These are phyloP conservation scores for Hecatera dysodea DNA, from an alignment of 2,888 invertebrate genomes.

Conservation along the genomic window DNA sequence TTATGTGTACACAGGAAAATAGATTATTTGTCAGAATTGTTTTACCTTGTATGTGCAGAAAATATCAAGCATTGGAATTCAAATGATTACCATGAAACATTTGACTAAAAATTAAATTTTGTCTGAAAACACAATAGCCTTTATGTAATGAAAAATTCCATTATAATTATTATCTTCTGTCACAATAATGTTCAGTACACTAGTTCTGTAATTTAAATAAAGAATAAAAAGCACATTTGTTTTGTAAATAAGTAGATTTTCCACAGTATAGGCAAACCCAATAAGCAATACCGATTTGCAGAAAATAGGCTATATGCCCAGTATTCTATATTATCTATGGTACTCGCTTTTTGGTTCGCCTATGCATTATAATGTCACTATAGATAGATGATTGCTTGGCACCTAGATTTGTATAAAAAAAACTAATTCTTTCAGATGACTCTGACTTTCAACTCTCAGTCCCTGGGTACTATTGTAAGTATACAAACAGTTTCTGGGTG, in stretches of 20 bases:
- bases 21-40: slow-evolving; percentile 4
- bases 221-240: not conserved
- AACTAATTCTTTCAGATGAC: slow-evolving; percentile 88
- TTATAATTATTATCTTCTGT: not conserved
- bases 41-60: slow-evolving; percentile 22
- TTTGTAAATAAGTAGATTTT: slow-evolving; percentile 43
- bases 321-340: not conserved
- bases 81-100: not conserved
- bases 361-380: slow-evolving; percentile 47
- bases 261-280: slow-evolving; percentile 13
- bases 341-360: slow-evolving; percentile 14
- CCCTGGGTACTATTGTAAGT: slow-evolving; percentile 85
- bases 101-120: not conserved
- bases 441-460: slow-evolving; percentile 82
- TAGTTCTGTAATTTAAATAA: slow-evolving; percentile 1
- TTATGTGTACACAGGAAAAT: slow-evolving; percentile 19
- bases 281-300: not conserved
- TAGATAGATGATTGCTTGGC: slow-evolving; percentile 66
- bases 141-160: not conserved
- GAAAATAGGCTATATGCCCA: not conserved
- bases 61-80: slow-evolving; percentile 10
- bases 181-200: not conserved
- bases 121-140: not conserved
- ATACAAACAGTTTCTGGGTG: slow-evolving; percentile 61
- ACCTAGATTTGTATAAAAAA: slow-evolving; percentile 74